Conservation (phyloP, 2,113 vertebrate species). For the Daphoenositta chrysoptera region DNA sequence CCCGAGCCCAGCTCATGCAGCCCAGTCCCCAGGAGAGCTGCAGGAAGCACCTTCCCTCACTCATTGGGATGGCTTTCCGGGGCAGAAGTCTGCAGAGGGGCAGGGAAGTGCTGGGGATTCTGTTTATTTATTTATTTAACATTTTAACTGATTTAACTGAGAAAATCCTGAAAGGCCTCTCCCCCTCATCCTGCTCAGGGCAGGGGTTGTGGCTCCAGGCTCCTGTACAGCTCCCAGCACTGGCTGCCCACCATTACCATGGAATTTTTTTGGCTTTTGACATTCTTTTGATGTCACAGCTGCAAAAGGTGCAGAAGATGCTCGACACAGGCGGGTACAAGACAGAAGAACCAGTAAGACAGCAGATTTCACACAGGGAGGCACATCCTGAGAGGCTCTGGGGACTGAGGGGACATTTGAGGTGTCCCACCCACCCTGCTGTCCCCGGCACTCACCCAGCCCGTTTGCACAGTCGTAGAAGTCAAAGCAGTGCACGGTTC, state of each 20-base stretch:
- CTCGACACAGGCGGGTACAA: not conserved
- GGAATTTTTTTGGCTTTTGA: not conserved
- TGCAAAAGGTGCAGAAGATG: not conserved
- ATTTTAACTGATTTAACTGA: not conserved
- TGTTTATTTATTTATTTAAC: not conserved
- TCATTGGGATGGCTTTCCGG: accelerated
- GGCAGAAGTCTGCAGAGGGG: not conserved
- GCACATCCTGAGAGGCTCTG: not conserved
- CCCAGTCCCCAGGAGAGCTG: not conserved
- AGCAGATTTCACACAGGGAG: not conserved
- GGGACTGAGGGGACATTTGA: accelerated
- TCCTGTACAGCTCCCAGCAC: not conserved
- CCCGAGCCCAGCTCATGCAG: not conserved
- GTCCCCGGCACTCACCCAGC: constrained; percentile 74
- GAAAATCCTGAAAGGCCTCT: not conserved
- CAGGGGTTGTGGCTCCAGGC: not conserved
- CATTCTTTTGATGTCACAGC: not conserved
- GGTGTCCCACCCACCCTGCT: not conserved
- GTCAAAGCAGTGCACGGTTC: constrained; percentile 81
- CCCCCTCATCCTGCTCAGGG: not conserved
- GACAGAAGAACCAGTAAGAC: not conserved
- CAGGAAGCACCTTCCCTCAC: not conserved
- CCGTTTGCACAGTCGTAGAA: constrained; percentile 87
- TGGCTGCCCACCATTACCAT: not conserved
- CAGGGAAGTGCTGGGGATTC: not conserved